phyloP scores from a whole-genome alignment of 2,888 invertebrate genomes.

The Oxytorus armatus region DNA sequence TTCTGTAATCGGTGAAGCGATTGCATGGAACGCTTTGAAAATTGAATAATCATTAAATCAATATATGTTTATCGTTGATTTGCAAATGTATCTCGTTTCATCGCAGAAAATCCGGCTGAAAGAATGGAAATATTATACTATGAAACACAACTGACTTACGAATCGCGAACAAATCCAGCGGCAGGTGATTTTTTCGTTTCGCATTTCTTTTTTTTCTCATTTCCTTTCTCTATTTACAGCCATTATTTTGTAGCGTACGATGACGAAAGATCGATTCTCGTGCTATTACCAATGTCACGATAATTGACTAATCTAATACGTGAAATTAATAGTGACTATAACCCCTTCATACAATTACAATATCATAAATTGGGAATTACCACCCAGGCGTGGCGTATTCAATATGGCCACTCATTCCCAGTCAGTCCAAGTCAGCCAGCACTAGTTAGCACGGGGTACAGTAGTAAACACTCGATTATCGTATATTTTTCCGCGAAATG shows the following conservation, averaged over 20 bases:
- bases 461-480: too few species aligned
- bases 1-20: neutral
- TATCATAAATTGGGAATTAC: constrained; percentile 25
- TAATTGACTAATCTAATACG: constrained; percentile 15
- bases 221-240: constrained; percentile 40
- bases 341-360: constrained; percentile 6
- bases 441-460: too few species aligned
- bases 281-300: constrained; percentile 1
- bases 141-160: neutral
- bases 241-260: constrained; percentile 22
- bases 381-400: too few species aligned
- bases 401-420: too few species aligned
- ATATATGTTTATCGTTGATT: neutral
- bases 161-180: constrained; percentile 4
- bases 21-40: constrained; percentile 15
- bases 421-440: too few species aligned
- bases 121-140: constrained; percentile 26
- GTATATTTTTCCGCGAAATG: too few species aligned
- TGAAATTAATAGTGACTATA: constrained; percentile 27
- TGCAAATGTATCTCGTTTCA: constrained; percentile 45
- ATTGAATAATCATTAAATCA: constrained; percentile 1
- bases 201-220: neutral
- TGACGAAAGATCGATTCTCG: constrained; percentile 20
- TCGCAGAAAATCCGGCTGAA: neutral
- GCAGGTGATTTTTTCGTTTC: constrained; percentile 1